Conservation (phyloP, 2,888 invertebrate species). For the Polydrusus pterygomalis region DNA sequence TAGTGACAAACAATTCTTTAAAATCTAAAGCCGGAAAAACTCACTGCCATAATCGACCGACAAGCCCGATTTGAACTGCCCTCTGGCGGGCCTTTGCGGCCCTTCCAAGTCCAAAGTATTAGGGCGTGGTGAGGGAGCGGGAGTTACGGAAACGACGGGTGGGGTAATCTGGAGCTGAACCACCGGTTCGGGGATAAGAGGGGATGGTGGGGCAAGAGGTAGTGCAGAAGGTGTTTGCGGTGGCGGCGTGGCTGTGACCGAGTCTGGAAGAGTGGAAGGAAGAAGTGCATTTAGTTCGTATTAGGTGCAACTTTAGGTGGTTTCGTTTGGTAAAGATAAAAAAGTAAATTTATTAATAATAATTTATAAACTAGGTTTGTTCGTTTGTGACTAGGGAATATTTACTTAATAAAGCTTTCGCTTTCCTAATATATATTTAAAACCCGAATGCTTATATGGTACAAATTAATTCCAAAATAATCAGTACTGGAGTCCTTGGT, state of each 20-base stretch:
- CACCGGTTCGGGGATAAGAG: constrained; percentile 73
- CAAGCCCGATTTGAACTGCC: constrained; percentile 63
- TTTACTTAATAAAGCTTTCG: too few relatives aligned
- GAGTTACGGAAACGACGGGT: constrained; percentile 71
- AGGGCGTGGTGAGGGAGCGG: constrained; percentile 65
- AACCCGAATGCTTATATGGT: too few relatives aligned
- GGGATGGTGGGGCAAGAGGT: constrained; percentile 66
- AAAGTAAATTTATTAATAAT: background rate
- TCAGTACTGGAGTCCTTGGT: too few relatives aligned
- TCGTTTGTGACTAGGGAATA: background rate
- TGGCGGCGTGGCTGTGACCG: constrained; percentile 50
- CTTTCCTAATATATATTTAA: too few relatives aligned
- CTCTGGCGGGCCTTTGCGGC: constrained; percentile 68
- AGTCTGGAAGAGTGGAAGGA: constrained; percentile 48
- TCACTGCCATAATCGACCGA: constrained; percentile 63
- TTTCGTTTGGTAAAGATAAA: background rate
- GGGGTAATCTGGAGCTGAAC: constrained; percentile 72
- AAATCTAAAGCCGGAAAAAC: constrained; percentile 52
- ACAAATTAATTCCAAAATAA: too few relatives aligned
- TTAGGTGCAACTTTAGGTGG: constrained; percentile 6
- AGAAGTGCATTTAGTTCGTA: constrained; percentile 31
- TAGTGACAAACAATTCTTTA: constrained; percentile 13
- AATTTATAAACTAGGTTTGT: background rate
- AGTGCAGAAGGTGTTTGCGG: constrained; percentile 48
- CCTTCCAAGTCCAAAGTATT: constrained; percentile 68